A percentile compares a stretch with the other conserved stretches of the same genome.
These are phyloP conservation scores for Stenodera caucasica DNA, from an alignment of 2,888 invertebrate genomes.

Conservation along the genomic window DNA sequence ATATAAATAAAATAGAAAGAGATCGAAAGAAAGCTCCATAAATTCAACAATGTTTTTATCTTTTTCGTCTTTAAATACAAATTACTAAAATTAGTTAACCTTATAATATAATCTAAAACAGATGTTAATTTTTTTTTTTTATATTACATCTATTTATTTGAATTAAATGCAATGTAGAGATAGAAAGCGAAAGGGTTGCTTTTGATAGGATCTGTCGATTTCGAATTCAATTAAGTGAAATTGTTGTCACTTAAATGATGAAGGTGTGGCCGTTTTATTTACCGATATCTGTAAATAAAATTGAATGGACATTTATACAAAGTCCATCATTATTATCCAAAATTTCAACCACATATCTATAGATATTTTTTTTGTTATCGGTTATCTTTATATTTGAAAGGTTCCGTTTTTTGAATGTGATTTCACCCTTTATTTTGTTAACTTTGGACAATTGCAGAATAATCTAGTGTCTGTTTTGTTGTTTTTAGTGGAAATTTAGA, in stretches of 20 bases:
- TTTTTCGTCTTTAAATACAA: neutral
- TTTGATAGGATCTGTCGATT: neutral
- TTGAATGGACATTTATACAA: no score
- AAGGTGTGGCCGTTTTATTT: neutral
- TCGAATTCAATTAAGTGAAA: neutral
- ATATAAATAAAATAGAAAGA: no score
- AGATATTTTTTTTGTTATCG: no score
- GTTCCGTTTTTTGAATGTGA: no score
- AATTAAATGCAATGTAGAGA: neutral
- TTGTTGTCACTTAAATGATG: neutral
- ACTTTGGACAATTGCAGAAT: no score
- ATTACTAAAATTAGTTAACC: constrained; percentile 2
- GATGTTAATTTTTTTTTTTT: neutral
- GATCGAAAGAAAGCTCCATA: no score
- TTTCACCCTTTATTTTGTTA: no score
- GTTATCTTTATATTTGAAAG: no score
- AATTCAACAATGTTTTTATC: neutral
- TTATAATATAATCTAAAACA: neutral
- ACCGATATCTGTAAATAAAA: neutral
- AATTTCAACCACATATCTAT: no score
- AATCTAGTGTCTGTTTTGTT: no score
- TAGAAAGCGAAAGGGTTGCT: neutral
- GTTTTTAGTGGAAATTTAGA: no score
- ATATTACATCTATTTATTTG: neutral
- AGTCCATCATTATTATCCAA: no score